These are phyloP conservation scores for Lumbricus terrestris DNA, from an alignment of 2,888 invertebrate genomes.

Conservation along the genomic window DNA sequence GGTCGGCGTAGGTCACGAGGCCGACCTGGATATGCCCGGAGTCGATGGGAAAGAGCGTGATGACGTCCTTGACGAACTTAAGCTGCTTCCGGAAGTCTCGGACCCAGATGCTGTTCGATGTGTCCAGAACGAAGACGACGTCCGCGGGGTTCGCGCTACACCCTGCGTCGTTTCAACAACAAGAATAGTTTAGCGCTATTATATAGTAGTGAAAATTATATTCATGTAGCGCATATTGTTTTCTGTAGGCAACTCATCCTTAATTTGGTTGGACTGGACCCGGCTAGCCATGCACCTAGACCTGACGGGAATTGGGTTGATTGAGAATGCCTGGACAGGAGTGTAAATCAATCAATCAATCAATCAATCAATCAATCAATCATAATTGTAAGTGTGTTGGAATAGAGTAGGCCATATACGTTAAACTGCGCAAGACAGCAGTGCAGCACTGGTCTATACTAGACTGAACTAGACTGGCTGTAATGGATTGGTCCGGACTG, in stretches of 20 bases:
- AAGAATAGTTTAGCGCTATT: neutral
- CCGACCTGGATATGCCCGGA: constrained; percentile 11
- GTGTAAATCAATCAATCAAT: no score
- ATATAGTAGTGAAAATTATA: neutral
- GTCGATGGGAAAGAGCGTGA: constrained; percentile 25
- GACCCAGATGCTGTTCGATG: constrained; percentile 45
- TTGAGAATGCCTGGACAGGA: no score
- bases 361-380: no score
- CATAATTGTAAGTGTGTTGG: no score
- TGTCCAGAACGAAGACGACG: constrained; percentile 46
- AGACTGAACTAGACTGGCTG: no score
- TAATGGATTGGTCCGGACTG: no score
- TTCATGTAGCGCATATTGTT: neutral
- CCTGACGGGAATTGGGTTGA: no score
- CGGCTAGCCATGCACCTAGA: no score
- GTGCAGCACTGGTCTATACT: no score
- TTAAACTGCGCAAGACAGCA: no score
- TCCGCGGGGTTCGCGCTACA: constrained; percentile 40
- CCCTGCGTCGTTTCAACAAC: neutral
- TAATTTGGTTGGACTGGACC: neutral
- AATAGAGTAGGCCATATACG: no score
- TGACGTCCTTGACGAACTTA: constrained; percentile 40
- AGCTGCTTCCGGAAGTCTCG: constrained; percentile 48
- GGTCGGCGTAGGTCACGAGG: constrained; percentile 27
- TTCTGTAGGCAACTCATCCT: neutral